Evolutionary conservation across 2,888 invertebrate species (phyloP).

Genomic region (Corythucha ciliata): DNA sequence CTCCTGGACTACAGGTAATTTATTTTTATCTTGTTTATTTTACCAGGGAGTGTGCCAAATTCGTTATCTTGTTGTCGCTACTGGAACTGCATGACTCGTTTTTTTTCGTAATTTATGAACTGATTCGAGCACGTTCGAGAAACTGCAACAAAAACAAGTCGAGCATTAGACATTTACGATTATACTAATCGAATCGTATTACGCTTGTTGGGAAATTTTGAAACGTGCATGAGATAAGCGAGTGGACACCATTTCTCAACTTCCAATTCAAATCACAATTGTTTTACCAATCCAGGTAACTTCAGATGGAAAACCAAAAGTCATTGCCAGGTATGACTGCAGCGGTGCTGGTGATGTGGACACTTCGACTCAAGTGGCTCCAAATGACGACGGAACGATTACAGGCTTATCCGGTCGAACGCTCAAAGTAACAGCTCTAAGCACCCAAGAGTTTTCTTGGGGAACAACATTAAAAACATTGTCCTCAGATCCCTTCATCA

Average conservation of each 20-base stretch:
- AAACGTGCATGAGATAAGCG: too few relatives aligned
- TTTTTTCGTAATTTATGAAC: too few relatives aligned
- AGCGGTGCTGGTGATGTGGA: conserved; percentile 96
- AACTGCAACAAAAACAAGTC: too few relatives aligned
- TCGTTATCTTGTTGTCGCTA: too few relatives aligned
- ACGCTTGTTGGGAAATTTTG: too few relatives aligned
- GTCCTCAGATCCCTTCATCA: conserved; percentile 58
- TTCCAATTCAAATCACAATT: not conserved
- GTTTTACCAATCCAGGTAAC: conserved; percentile 53
- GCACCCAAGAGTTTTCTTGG: not conserved
- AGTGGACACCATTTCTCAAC: too few relatives aligned
- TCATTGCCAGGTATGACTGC: conserved; percentile 90
- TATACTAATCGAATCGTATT: too few relatives aligned
- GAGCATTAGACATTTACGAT: too few relatives aligned
- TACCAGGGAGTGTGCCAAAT: too few relatives aligned
- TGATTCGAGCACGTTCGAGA: too few relatives aligned
- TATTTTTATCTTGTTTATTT: not conserved
- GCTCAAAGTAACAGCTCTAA: conserved; percentile 57
- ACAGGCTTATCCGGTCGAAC: conserved; percentile 80
- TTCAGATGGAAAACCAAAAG: conserved; percentile 79
- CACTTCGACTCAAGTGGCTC: conserved; percentile 64
- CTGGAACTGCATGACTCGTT: too few relatives aligned
- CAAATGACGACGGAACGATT: conserved; percentile 58
- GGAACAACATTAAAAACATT: conserved; percentile 35
- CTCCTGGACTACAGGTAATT: conserved; percentile 79